Percentiles rank a stretch among this genome's conserved stretches.
Conservation (phyloP, 2,797 vertebrate genomes). For the Melanotaenia trifasciata region DNA sequence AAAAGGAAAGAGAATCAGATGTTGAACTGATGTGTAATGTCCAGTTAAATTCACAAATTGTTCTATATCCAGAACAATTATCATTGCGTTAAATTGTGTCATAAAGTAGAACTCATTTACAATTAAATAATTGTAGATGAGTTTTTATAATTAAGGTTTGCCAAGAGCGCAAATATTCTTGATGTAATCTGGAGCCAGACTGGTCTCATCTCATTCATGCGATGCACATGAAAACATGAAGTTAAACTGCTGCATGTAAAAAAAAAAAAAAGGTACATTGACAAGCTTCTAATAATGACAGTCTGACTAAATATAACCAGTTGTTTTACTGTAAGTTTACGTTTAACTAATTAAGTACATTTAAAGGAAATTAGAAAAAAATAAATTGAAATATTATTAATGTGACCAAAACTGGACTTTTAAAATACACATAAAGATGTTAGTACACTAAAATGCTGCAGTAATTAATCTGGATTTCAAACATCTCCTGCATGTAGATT, state of each 20-base stretch:
- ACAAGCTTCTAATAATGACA: background rate
- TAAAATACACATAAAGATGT: background rate
- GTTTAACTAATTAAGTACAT: too few species aligned
- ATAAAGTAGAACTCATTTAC: background rate
- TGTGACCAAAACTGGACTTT: background rate
- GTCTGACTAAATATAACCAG: background rate
- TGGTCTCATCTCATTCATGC: background rate
- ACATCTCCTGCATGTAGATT: too few species aligned
- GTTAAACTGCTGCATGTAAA: background rate
- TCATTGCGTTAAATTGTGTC: background rate
- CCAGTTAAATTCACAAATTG: background rate
- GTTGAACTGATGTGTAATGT: background rate
- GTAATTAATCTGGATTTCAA: too few species aligned
- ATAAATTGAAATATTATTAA: too few species aligned
- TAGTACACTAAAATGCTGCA: too few species aligned
- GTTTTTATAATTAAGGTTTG: background rate
- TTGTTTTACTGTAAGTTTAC: too few species aligned
- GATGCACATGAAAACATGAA: background rate
- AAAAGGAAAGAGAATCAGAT: background rate
- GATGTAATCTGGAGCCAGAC: background rate
- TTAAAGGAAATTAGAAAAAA: too few species aligned
- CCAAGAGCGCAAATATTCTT: background rate
- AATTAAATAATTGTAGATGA: background rate
- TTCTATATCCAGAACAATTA: background rate
- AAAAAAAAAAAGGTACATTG: too few species aligned